Percentiles rank a stretch among this genome's conserved stretches.
Conservation (phyloP, 2,888 invertebrate genomes). For the Oeneis ivallda region DNA sequence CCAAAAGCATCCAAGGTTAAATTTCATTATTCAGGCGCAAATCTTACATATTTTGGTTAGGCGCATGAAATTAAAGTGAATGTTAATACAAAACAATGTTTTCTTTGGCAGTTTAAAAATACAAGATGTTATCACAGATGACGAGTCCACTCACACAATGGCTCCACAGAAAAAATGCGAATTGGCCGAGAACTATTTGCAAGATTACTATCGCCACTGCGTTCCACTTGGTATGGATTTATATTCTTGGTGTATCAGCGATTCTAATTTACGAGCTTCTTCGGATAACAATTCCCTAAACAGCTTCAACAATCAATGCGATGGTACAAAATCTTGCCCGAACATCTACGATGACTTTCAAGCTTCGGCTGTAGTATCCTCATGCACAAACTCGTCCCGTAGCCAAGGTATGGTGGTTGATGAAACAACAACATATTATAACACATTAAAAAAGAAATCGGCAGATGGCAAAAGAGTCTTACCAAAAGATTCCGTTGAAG, state of each 20-base stretch:
- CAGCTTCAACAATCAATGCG: conserved; percentile 49
- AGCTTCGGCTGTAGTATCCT: conserved; percentile 49
- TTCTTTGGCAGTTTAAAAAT: conserved; percentile 53
- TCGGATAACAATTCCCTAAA: conserved; percentile 49
- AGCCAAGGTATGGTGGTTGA: conserved; percentile 44
- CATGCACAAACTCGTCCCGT: conserved; percentile 50
- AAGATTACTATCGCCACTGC: conserved; percentile 62
- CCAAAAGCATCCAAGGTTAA: no score
- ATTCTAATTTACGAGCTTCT: conserved; percentile 51
- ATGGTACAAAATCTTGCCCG: conserved; percentile 58
- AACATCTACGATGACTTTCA: conserved; percentile 59
- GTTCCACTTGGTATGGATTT: conserved; percentile 55
- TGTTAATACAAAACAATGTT: neutral
- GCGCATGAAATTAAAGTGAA: neutral
- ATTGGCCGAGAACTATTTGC: conserved; percentile 62
- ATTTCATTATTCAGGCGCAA: no score
- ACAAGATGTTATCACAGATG: conserved; percentile 52
- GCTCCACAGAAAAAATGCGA: conserved; percentile 51
- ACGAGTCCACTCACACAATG: conserved; percentile 49
- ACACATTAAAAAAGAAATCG: conserved; percentile 44
- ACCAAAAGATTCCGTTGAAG: conserved; percentile 70
- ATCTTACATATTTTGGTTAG: no score
- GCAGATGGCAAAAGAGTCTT: conserved; percentile 44
- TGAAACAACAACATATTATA: conserved; percentile 44
- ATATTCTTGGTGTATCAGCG: conserved; percentile 57